Conservation (phyloP, 2,797 vertebrate species). For the Huso huso region DNA sequence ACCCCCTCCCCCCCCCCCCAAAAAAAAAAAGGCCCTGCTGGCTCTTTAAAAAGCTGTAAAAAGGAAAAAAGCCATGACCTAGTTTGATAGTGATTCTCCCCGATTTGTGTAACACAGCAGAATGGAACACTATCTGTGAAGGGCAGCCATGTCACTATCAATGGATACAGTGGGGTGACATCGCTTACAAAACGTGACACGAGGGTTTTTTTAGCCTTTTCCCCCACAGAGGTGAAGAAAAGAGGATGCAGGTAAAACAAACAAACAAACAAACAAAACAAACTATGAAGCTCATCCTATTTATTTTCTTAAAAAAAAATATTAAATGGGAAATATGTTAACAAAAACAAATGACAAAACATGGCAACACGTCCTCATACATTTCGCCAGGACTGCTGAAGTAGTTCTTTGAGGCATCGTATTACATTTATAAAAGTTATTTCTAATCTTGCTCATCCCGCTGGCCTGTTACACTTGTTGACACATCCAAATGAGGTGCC, state of each 20-base stretch:
- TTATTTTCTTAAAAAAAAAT: too few relatives aligned
- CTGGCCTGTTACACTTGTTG: not conserved
- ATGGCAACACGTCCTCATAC: too few relatives aligned
- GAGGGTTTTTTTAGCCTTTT: not conserved
- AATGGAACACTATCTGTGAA: not conserved
- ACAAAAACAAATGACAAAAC: too few relatives aligned
- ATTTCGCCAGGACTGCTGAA: too few relatives aligned
- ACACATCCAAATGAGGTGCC: conserved; percentile 12
- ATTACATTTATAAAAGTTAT: conserved; percentile 14
- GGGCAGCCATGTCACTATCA: conserved; percentile 1
- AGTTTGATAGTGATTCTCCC: conserved; percentile 12
- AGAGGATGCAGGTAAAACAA: conserved; percentile 2
- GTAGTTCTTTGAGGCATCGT: too few relatives aligned
- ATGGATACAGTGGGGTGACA: not conserved
- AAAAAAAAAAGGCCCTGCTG: conserved; percentile 4
- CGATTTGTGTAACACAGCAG: conserved; percentile 10
- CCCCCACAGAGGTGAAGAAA: not conserved
- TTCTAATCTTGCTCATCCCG: conserved; percentile 10
- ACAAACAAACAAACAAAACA: too few relatives aligned
- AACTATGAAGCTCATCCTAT: too few relatives aligned
- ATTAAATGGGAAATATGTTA: too few relatives aligned
- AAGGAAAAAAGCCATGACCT: conserved; percentile 18
- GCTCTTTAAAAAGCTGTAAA: conserved; percentile 12
- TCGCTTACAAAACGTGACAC: not conserved
- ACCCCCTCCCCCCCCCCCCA: too few relatives aligned